These are phyloP conservation scores for Leptodactylus fuscus DNA, from an alignment of 2,113 vertebrate species.

Conservation along the genomic window DNA sequence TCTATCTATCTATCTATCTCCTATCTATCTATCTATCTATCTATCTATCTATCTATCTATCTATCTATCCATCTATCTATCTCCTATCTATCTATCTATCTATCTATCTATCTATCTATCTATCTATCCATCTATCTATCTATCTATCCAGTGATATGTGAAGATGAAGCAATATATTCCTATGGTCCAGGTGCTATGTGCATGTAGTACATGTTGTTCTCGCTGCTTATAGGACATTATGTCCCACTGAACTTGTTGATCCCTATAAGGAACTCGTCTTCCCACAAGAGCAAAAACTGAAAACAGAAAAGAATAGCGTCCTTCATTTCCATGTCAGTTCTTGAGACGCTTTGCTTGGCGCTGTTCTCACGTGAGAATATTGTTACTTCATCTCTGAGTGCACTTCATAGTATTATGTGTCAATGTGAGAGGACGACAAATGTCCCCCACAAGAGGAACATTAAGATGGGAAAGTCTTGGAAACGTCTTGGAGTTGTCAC, in stretches of 20 bases:
- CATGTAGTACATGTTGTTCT: too few relatives aligned
- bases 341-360: not conserved
- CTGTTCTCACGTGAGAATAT: not conserved
- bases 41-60: not conserved
- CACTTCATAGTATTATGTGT: not conserved
- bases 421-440: not conserved
- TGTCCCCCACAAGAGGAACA: not conserved
- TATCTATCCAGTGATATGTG: not conserved
- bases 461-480: not conserved
- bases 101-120: not conserved
- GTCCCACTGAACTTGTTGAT: too few relatives aligned
- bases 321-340: not conserved
- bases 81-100: not conserved
- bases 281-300: not conserved
- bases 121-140: not conserved
- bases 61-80: not conserved
- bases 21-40: not conserved
- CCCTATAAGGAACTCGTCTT: too few relatives aligned
- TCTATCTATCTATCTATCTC: not conserved
- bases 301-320: not conserved
- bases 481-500: not conserved
- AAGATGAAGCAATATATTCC: too few relatives aligned
- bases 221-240: not conserved
- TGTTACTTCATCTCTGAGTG: not conserved
- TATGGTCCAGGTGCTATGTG: too few relatives aligned